Conservation (phyloP, 1,140 invertebrate genomes). For the Colletes gigas region DNA sequence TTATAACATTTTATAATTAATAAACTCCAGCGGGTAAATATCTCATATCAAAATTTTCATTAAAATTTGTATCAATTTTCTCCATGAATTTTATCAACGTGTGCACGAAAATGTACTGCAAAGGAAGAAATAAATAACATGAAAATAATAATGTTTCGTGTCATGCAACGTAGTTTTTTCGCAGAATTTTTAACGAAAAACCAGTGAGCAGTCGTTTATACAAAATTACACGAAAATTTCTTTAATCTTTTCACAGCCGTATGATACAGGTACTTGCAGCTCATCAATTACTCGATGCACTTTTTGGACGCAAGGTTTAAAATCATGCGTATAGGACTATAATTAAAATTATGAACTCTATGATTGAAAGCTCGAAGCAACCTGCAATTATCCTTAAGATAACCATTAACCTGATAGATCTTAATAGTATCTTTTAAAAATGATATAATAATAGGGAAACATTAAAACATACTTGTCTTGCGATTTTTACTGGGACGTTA, state of each 20-base stretch:
- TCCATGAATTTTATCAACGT: too few species aligned
- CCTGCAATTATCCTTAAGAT: conserved; percentile 27
- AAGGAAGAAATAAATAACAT: too few species aligned
- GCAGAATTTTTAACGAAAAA: too few species aligned
- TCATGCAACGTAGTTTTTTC: background rate
- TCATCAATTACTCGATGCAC: background rate
- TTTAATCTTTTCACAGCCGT: background rate
- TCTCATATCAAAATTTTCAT: too few species aligned
- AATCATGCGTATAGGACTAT: background rate
- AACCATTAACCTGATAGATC: conserved; percentile 27
- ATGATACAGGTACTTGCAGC: background rate
- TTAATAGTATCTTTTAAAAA: conserved; percentile 42
- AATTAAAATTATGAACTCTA: conserved; percentile 42
- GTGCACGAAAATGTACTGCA: too few species aligned
- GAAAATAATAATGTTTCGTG: too few species aligned
- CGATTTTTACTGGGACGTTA: background rate
- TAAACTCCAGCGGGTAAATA: too few species aligned
- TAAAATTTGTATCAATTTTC: too few species aligned
- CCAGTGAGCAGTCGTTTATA: too few species aligned
- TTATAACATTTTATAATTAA: too few species aligned
- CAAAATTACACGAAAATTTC: background rate
- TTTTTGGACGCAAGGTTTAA: conserved; percentile 11
- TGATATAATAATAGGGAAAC: conserved; percentile 43
- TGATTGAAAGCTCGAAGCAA: conserved; percentile 19
- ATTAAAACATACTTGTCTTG: conserved; percentile 25